phyloP scores from a whole-genome alignment of 2,888 invertebrate species.

The Cantharis flavilabris region DNA sequence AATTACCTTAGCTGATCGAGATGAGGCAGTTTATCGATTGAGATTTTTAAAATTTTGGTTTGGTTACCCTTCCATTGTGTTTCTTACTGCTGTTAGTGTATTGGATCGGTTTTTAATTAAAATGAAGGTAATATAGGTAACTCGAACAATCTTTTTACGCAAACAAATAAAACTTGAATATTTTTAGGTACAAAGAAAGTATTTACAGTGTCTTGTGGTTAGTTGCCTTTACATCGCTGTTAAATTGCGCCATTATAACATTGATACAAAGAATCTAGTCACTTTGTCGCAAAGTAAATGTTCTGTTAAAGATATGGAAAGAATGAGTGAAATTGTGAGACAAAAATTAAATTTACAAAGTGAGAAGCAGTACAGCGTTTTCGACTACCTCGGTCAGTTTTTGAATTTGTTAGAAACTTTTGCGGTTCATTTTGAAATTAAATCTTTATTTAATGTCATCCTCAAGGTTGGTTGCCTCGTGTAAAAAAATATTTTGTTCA shows the following conservation, averaged over 20 bases:
- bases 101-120: constrained; percentile 83
- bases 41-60: constrained; percentile 85
- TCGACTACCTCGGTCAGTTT: constrained; percentile 72
- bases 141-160: not conserved
- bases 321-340: constrained; percentile 83
- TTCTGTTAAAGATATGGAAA: constrained; percentile 79
- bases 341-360: constrained; percentile 73
- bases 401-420: constrained; percentile 64
- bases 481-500: not conserved
- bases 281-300: constrained; percentile 74
- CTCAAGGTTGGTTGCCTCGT: constrained; percentile 54
- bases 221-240: constrained; percentile 86
- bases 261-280: constrained; percentile 71
- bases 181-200: constrained; percentile 70
- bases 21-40: constrained; percentile 80
- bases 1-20: constrained; percentile 75
- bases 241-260: constrained; percentile 64
- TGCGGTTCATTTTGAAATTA: constrained; percentile 60
- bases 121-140: constrained; percentile 69
- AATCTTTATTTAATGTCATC: constrained; percentile 59
- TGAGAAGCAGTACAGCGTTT: constrained; percentile 64
- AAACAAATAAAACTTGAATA: not conserved
- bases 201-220: constrained; percentile 86
- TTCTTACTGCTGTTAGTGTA: constrained; percentile 77
- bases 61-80: constrained; percentile 77